These are phyloP conservation scores for Phasia obesa DNA, from an alignment of 2,888 invertebrate species.

Conservation along the genomic window DNA sequence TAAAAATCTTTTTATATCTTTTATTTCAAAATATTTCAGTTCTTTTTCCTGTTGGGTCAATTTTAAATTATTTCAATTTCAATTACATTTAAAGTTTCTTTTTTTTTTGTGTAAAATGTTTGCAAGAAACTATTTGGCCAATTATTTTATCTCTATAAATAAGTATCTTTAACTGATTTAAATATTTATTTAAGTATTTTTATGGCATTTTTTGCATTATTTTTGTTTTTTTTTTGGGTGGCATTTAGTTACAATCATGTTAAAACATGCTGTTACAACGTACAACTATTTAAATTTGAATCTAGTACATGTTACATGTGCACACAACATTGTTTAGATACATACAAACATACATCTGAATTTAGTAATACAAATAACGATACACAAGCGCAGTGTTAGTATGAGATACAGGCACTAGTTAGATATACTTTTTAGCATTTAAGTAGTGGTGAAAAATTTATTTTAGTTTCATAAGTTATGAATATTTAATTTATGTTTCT, in stretches of 20 bases:
- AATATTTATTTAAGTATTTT: conserved; percentile 38
- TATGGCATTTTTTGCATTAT: conserved; percentile 11
- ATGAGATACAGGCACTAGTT: neutral
- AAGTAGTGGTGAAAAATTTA: neutral
- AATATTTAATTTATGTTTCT: conserved; percentile 14
- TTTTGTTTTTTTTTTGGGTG: conserved; percentile 23
- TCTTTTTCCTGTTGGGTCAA: conserved; percentile 13
- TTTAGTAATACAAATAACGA: neutral
- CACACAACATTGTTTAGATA: conserved; percentile 23
- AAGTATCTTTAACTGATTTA: conserved; percentile 22
- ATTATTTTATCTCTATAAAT: conserved; percentile 9
- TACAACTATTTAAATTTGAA: conserved; percentile 35
- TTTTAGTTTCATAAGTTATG: conserved; percentile 23
- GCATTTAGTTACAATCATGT: conserved; percentile 65
- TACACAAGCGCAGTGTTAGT: neutral
- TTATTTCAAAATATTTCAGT: neutral
- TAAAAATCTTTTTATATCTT: too few species aligned
- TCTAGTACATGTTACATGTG: conserved; percentile 25
- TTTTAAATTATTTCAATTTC: conserved; percentile 3
- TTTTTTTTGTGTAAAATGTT: neutral
- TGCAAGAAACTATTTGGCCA: conserved; percentile 1
- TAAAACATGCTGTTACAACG: conserved; percentile 63
- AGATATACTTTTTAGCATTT: neutral
- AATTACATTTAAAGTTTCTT: too few species aligned
- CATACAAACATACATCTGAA: conserved; percentile 6